A percentile compares a stretch with the other conserved stretches of the same genome.
Conservation (phyloP, 2,888 invertebrate genomes). For the Tromatobia lineatoria region DNA sequence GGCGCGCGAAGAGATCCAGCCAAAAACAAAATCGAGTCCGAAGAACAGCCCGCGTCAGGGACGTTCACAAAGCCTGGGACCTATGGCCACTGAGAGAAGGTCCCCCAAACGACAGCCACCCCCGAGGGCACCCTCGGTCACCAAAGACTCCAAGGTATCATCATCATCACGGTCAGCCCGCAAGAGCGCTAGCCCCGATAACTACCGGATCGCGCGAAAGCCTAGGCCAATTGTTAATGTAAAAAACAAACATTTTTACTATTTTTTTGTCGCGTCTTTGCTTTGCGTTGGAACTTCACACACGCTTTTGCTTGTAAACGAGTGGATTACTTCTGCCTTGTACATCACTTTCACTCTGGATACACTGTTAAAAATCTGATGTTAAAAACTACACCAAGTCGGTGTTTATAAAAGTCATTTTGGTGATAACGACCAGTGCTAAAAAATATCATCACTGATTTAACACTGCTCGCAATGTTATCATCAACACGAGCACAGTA, state of each 20-base stretch:
- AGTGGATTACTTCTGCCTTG: not conserved
- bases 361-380: too few species aligned
- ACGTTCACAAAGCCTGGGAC: conserved; percentile 91
- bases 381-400: too few species aligned
- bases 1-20: conserved; percentile 81
- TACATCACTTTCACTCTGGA: not conserved
- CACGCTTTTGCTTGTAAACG: conserved; percentile 19
- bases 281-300: conserved; percentile 2
- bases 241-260: conserved; percentile 38
- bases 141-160: conserved; percentile 82
- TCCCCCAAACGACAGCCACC: conserved; percentile 93
- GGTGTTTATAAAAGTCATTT: too few species aligned
- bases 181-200: conserved; percentile 61
- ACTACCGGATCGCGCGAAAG: conserved; percentile 64
- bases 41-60: conserved; percentile 87
- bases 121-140: conserved; percentile 81
- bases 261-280: conserved; percentile 23
- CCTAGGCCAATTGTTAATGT: conserved; percentile 66
- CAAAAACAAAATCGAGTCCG: conserved; percentile 86
- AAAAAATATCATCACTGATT: too few species aligned
- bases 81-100: conserved; percentile 88
- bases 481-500: too few species aligned
- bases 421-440: too few species aligned
- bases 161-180: conserved; percentile 56
- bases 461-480: too few species aligned